phyloP scores from a whole-genome alignment of 2,888 invertebrate genomes.

The Synanthedon vespiformis region DNA sequence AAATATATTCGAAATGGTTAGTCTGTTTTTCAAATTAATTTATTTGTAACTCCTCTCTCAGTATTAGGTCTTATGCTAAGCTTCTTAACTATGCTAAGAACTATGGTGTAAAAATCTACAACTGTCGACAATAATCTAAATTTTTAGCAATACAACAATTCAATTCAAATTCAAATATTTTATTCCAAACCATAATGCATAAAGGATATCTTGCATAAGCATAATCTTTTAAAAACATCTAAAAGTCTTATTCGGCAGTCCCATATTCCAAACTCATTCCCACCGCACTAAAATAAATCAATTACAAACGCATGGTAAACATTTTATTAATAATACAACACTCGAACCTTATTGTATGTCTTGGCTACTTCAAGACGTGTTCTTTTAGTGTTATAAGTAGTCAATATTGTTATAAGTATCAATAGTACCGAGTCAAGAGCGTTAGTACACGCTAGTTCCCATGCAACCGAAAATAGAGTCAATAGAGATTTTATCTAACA shows the following conservation, averaged over 20 bases:
- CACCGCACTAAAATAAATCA: constrained; percentile 32
- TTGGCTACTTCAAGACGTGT: constrained; percentile 21
- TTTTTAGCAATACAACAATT: no score
- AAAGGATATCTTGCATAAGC: no score
- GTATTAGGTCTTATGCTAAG: no score
- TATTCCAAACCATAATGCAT: no score
- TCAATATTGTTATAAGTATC: constrained; percentile 6
- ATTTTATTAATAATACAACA: constrained; percentile 20
- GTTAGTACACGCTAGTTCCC: constrained; percentile 21
- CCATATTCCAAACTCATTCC: constrained; percentile 17
- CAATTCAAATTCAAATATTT: no score
- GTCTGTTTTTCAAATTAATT: no score
- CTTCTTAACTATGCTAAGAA: no score
- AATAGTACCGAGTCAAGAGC: constrained; percentile 22
- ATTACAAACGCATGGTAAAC: constrained; percentile 16
- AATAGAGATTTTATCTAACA: background rate
- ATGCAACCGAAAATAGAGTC: constrained; percentile 30
- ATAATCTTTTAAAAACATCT: no score
- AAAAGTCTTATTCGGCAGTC: background rate
- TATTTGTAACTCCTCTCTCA: no score
- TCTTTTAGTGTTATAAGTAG: constrained; percentile 18
- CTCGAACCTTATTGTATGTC: constrained; percentile 20
- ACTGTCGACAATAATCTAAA: no score
- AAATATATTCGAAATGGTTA: no score
- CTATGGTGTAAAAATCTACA: no score